Percentiles rank a stretch among this genome's conserved stretches.
phyloP scores from a whole-genome alignment of 2,113 vertebrate genomes.

The Miniopterus natalensis region DNA sequence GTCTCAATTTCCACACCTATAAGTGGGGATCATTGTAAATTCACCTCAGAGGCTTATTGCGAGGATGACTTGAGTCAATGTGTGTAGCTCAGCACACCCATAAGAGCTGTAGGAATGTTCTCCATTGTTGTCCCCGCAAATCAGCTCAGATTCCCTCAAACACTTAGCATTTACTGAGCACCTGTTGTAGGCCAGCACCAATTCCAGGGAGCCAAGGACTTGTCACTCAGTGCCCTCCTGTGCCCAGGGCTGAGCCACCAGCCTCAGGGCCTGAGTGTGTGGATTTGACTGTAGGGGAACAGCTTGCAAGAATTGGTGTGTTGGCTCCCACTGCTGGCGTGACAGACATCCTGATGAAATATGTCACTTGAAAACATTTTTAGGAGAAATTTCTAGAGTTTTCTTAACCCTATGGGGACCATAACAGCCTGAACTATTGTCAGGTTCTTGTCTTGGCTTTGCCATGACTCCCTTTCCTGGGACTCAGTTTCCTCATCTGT shows the following conservation, averaged over 20 bases:
- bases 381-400: slow-evolving; percentile 54
- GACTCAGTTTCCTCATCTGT: slow-evolving; percentile 49
- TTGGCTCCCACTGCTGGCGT: slow-evolving; percentile 84
- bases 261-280: background rate
- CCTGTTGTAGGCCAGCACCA: background rate
- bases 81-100: background rate
- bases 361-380: slow-evolving; percentile 59
- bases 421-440: background rate
- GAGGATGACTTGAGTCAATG: background rate
- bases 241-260: background rate
- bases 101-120: background rate
- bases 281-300: background rate
- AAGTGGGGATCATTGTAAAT: background rate
- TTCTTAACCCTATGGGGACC: background rate
- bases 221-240: background rate
- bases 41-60: background rate
- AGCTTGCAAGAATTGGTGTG: slow-evolving; percentile 66
- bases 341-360: slow-evolving; percentile 78
- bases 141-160: background rate
- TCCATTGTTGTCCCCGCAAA: background rate
- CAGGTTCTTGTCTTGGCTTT: slow-evolving; percentile 26
- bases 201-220: background rate
- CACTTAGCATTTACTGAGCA: background rate
- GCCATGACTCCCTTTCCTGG: background rate
- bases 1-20: background rate